Evolutionary conservation across 2,888 invertebrate genomes (phyloP).

Genomic region (Globia sparganii): DNA sequence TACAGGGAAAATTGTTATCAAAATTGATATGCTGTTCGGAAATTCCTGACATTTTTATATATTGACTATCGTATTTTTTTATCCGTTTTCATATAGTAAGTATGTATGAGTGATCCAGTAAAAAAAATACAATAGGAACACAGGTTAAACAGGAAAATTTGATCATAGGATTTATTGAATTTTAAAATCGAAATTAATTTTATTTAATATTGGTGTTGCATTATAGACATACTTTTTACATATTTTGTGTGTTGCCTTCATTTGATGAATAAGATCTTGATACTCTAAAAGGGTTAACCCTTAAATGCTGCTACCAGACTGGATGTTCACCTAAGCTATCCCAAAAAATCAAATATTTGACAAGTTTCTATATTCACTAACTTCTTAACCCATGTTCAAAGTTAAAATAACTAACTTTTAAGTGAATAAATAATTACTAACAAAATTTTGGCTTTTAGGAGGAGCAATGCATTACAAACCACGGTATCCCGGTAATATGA

Average conservation of each 20-base stretch:
- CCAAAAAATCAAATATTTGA: conserved; percentile 5
- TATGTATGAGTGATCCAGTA: background rate
- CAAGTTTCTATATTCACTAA: background rate
- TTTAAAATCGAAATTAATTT: background rate
- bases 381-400: conserved; percentile 16
- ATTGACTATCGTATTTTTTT: background rate
- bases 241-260: background rate
- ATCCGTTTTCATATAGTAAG: background rate
- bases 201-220: background rate
- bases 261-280: background rate
- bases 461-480: conserved; percentile 87
- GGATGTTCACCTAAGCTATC: conserved; percentile 59
- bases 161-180: background rate
- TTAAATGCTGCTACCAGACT: conserved; percentile 16
- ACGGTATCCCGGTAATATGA: conserved; percentile 80
- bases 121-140: background rate
- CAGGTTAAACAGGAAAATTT: background rate
- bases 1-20: background rate
- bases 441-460: conserved; percentile 83
- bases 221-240: background rate
- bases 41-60: background rate
- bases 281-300: background rate
- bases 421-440: conserved; percentile 56
- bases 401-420: conserved; percentile 26
- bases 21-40: background rate